Conservation (phyloP, 2,113 vertebrate species). For the Dasyornis broadbenti region DNA sequence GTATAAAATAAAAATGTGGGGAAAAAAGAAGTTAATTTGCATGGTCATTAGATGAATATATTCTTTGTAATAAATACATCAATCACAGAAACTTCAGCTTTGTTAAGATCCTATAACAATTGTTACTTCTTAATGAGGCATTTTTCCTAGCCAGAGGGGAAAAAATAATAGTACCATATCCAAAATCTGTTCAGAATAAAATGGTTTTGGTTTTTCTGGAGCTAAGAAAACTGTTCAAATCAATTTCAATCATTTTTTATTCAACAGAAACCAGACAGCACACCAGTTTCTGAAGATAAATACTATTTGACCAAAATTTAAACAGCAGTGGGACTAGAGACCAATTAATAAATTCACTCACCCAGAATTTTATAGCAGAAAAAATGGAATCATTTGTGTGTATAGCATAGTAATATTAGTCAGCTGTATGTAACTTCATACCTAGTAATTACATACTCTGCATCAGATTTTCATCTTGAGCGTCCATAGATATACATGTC, state of each 20-base stretch:
- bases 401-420: neutral
- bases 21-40: neutral
- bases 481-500: neutral
- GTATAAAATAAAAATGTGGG: neutral
- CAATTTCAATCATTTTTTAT: conserved; percentile 43
- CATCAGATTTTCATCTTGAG: neutral
- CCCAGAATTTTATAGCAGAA: neutral
- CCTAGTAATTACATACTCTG: neutral
- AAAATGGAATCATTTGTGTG: neutral
- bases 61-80: neutral
- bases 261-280: conserved; percentile 1
- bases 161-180: neutral
- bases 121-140: conserved; percentile 19
- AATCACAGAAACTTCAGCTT: neutral
- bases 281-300: neutral
- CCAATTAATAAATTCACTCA: conserved; percentile 24
- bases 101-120: neutral
- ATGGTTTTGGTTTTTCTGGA: conserved; percentile 28
- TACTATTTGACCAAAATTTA: conserved; percentile 26
- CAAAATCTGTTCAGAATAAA: conserved; percentile 33
- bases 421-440: neutral
- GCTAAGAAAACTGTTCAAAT: conserved; percentile 34
- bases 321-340: conserved; percentile 13
- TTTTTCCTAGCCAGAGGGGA: neutral
- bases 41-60: neutral